Evolutionary conservation across 2,113 vertebrate species (phyloP).

Genomic region (Tapirus terrestris): DNA sequence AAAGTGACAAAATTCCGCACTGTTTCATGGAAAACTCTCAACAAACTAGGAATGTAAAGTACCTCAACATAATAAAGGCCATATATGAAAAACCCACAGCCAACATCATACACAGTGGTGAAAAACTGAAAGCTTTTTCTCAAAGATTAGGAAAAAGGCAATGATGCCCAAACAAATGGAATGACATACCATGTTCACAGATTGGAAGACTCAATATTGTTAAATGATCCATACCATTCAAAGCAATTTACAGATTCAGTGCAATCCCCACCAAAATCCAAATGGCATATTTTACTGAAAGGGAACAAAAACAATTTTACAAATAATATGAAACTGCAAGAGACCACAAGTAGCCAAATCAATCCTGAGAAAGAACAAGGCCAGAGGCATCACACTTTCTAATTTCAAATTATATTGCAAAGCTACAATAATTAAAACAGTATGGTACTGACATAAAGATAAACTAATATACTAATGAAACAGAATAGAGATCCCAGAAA

Average conservation of each 20-base stretch:
- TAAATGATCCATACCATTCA: background rate
- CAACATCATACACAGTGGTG: background rate
- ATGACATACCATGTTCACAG: background rate
- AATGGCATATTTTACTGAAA: background rate
- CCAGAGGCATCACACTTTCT: background rate
- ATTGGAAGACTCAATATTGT: background rate
- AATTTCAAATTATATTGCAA: background rate
- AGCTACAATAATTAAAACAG: background rate
- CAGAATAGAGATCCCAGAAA: background rate
- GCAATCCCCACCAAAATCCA: background rate
- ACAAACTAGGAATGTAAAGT: background rate
- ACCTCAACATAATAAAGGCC: background rate
- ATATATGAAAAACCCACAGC: background rate
- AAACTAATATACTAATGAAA: background rate
- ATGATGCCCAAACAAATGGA: background rate
- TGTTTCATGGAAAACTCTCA: background rate
- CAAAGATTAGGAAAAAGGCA: background rate
- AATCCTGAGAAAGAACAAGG: background rate
- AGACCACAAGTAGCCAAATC: background rate
- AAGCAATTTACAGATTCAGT: background rate
- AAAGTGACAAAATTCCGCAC: background rate
- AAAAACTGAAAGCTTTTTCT: background rate
- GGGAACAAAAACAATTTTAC: background rate
- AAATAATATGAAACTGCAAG: background rate
- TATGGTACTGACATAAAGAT: background rate